A percentile compares a stretch with the other conserved stretches of the same genome.
These are phyloP conservation scores for Anableps anableps DNA, from an alignment of 2,797 vertebrate genomes.

Conservation along the genomic window DNA sequence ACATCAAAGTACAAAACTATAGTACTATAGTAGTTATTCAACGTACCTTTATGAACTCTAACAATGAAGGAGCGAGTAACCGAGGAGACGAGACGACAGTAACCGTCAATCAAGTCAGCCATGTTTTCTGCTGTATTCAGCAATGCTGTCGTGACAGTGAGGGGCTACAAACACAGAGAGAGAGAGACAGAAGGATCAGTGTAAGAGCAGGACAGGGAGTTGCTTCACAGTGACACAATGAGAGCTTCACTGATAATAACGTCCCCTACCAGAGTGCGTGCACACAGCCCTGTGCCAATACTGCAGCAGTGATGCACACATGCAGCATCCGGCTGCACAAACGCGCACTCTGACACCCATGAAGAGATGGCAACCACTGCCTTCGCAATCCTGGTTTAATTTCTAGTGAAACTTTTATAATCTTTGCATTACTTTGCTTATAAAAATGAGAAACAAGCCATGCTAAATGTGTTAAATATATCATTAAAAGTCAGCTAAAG, in stretches of 20 bases:
- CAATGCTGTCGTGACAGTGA: constrained; percentile 94
- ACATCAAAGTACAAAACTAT: neutral
- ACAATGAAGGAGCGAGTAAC: constrained; percentile 92
- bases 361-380: constrained; percentile 14
- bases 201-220: constrained; percentile 56
- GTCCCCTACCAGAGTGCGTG: constrained; percentile 22
- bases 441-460: neutral
- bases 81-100: constrained; percentile 93
- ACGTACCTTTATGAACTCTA: constrained; percentile 94
- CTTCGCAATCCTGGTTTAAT: neutral
- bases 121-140: constrained; percentile 98
- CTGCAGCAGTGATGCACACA: constrained; percentile 37
- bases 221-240: constrained; percentile 69
- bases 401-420: constrained; percentile 4
- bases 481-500: neutral
- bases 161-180: constrained; percentile 82
- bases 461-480: neutral
- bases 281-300: constrained; percentile 18
- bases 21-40: neutral
- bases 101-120: constrained; percentile 98
- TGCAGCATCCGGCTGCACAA: constrained; percentile 9
- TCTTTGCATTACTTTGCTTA: neutral
- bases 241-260: constrained; percentile 61
- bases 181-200: constrained; percentile 41
- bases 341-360: constrained; percentile 16